Conservation (phyloP, 2,888 invertebrate genomes). For the Caenorhabditis sp. region DNA sequence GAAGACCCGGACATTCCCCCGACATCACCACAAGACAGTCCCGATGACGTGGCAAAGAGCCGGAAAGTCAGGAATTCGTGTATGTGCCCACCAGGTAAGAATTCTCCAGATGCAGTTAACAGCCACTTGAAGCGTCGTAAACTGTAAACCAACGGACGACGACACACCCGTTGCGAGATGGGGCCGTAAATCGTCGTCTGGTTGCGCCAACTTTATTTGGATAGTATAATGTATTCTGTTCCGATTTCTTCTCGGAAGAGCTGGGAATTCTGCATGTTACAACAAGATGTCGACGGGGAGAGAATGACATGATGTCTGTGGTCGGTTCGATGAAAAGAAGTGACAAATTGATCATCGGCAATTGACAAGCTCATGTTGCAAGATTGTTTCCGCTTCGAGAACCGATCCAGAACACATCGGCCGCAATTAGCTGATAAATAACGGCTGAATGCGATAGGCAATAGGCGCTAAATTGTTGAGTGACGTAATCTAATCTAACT, state of each 20-base stretch:
- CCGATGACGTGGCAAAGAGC: slow-evolving; percentile 48
- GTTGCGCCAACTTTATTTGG: slow-evolving; percentile 50
- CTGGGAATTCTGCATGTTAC: slow-evolving; percentile 41
- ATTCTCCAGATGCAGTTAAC: slow-evolving; percentile 16
- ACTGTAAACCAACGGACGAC: slow-evolving; percentile 36
- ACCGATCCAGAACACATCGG: neutral
- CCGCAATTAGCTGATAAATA: neutral
- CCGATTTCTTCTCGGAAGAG: slow-evolving; percentile 16
- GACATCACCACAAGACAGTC: slow-evolving; percentile 3
- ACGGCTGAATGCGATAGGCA: neutral
- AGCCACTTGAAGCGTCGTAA: slow-evolving; percentile 52
- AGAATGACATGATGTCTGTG: slow-evolving; percentile 47
- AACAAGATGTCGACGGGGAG: slow-evolving; percentile 19
- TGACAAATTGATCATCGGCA: slow-evolving; percentile 58
- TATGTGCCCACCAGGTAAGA: slow-evolving; percentile 61
- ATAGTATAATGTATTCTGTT: slow-evolving; percentile 45
- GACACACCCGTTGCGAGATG: slow-evolving; percentile 34
- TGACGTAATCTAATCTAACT: slow-evolving; percentile 54
- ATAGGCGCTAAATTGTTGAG: neutral
- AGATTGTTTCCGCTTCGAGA: neutral
- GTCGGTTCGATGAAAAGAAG: slow-evolving; percentile 48
- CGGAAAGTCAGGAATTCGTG: slow-evolving; percentile 58
- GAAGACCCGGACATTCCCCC: slow-evolving; percentile 11
- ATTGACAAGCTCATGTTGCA: slow-evolving; percentile 34
- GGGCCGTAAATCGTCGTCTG: slow-evolving; percentile 51